Evolutionary conservation across 64 coral and sea anemone species (phyloP), one percentile per base, ranked within the genome.

Genomic region (Montipora cactus): DNA sequence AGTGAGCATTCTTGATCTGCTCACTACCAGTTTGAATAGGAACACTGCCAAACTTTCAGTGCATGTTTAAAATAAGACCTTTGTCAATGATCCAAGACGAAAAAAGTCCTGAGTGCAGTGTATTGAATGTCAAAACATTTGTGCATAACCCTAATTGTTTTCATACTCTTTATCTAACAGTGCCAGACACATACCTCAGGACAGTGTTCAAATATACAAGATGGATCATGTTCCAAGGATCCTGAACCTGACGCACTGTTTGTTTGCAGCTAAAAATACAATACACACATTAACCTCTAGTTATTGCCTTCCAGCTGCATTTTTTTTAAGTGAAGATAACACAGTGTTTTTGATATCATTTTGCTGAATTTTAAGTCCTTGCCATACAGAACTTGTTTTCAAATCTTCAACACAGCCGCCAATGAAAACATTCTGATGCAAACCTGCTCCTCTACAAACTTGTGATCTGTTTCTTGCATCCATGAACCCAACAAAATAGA

Each of bases 231-330:
- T 81, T 99, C 98, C 21, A 99, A 80, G 49, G 98, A 95, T 59
- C 98, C 98, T 21, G 98, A 99, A 5, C 98, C 98, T 74, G 98
- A 99, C 1, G 98, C 98, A 96, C 98, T 99, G 88, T 99, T 99
- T 7, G 98, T 95, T 80, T 99, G 98, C 50, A 99, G 78, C 98
- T 99, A 57, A 70, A 48, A 4, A 53, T n/a, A 19, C 68, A 64
- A 64, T 15, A 15, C 9, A 64, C 3, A 55, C 52, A 55, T 53
- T 53, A 7, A 10, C 6, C 52, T 37, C 37, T 37, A 37, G 10
- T 55, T 55, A 14, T 19, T 15, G 13, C 14, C 2, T 19, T 15
- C 8, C 1, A 15, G 0, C 61, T 64, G 9, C 14, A 16, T 64
- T 16, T 12, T 64, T 16, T 64, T 14, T 64, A 12, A 64, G 8